Evolutionary conservation across 1,140 invertebrate species (phyloP).

Genomic region (Leucophenga varia): DNA sequence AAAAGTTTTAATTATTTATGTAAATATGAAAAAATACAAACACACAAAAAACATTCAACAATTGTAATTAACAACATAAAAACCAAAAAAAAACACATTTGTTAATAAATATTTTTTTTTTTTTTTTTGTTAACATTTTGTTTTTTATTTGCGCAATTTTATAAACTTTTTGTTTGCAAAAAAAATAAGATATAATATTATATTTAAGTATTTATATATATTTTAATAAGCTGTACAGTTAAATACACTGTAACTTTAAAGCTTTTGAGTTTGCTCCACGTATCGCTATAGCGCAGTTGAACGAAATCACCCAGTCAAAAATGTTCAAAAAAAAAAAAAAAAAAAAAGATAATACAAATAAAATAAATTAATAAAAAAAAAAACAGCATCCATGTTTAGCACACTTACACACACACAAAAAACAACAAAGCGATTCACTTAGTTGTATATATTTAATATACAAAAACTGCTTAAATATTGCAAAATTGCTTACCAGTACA

Average conservation of each 20-base stretch:
- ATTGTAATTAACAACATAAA: too few species aligned
- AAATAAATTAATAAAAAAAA: slow-evolving; percentile 10
- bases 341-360: slow-evolving; percentile 2
- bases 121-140: neutral
- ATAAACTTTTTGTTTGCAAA: too few species aligned
- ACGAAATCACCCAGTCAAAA: neutral
- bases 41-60: too few species aligned
- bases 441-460: too few species aligned
- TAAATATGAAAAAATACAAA: too few species aligned
- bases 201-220: slow-evolving; percentile 10
- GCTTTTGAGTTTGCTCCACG: slow-evolving; percentile 50
- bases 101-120: slow-evolving; percentile 11
- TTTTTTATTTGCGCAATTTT: slow-evolving; percentile 2
- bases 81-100: neutral
- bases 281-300: slow-evolving; percentile 37
- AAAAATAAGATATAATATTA: too few species aligned
- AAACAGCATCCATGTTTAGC: neutral
- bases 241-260: slow-evolving; percentile 50
- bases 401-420: neutral
- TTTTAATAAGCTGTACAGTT: slow-evolving; percentile 21
- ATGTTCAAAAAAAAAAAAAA: slow-evolving; percentile 21
- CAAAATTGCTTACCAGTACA: too few species aligned
- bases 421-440: neutral
- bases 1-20: too few species aligned
- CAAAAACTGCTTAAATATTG: too few species aligned